Conservation (phyloP, 2,113 vertebrate genomes). For the Leptocoma aspasia region DNA sequence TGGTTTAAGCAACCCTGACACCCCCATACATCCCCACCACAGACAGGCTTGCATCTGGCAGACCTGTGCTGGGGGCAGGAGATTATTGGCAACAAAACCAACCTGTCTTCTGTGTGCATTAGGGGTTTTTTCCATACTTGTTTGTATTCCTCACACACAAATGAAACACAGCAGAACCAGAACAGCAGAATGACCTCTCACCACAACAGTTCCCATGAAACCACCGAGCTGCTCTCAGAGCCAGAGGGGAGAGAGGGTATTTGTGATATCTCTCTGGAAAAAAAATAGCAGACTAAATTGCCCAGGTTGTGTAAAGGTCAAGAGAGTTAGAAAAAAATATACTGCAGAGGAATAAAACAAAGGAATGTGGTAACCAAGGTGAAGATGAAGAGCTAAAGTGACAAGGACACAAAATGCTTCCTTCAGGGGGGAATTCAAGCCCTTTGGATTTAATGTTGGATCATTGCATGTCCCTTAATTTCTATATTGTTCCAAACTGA, state of each 20-base stretch:
- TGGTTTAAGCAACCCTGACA: not conserved
- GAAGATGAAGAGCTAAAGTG: not conserved
- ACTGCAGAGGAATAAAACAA: not conserved
- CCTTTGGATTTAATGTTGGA: not conserved
- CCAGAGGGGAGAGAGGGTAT: not conserved
- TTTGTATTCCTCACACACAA: not conserved
- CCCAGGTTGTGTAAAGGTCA: not conserved
- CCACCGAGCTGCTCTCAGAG: not conserved
- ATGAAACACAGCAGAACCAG: not conserved
- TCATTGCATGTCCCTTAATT: not conserved
- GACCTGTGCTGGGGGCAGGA: not conserved
- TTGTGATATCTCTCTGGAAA: not conserved
- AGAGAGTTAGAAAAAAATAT: not conserved
- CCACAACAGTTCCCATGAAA: not conserved
- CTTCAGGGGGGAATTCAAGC: not conserved
- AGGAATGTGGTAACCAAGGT: not conserved
- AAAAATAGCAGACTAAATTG: not conserved
- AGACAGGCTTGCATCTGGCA: not conserved
- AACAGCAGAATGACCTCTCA: not conserved
- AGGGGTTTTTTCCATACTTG: not conserved
- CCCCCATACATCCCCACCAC: not conserved
- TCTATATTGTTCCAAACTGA: not conserved
- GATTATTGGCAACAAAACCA: not conserved
- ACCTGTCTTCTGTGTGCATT: not conserved
- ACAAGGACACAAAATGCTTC: not conserved